Conservation (phyloP, 2,888 invertebrate species). For the Minunthozetes semirufus region DNA sequence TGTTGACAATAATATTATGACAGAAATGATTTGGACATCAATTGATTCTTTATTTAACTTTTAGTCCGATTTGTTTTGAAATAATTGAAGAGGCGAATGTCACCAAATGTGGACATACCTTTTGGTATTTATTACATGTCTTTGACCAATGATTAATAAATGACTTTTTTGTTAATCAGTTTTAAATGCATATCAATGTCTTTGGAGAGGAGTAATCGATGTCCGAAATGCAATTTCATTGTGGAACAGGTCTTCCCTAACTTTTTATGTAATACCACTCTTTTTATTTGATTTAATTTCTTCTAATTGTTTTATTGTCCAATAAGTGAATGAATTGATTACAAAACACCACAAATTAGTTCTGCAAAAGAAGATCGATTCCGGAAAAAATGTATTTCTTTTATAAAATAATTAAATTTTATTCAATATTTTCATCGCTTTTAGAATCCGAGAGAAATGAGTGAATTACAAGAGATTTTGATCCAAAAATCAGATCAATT, state of each 20-base stretch:
- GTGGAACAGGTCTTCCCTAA: slow-evolving; percentile 77
- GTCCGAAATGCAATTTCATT: slow-evolving; percentile 73
- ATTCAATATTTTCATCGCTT: neutral
- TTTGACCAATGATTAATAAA: no score
- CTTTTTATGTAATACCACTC: slow-evolving; percentile 56
- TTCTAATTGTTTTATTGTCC: slow-evolving; percentile 37
- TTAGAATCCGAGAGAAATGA: slow-evolving; percentile 17
- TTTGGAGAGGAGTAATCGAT: slow-evolving; percentile 61
- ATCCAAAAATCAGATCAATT: slow-evolving; percentile 48
- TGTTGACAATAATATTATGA: neutral
- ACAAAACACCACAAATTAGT: slow-evolving; percentile 56
- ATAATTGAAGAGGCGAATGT: slow-evolving; percentile 81
- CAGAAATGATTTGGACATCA: no score
- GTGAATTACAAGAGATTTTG: slow-evolving; percentile 43
- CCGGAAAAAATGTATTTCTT: slow-evolving; percentile 23
- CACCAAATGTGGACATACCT: slow-evolving; percentile 85
- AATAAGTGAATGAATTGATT: slow-evolving; percentile 66
- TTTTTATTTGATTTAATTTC: neutral
- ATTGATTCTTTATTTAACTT: neutral
- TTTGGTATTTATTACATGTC: slow-evolving; percentile 64
- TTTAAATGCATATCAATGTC: slow-evolving; percentile 67
- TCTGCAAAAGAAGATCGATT: slow-evolving; percentile 41
- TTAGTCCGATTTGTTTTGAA: slow-evolving; percentile 76
- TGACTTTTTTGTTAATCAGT: slow-evolving; percentile 44
- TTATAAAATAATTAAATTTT: neutral